Evolutionary conservation across 2,888 invertebrate species (phyloP).

Genomic region (Melanophora roralis): DNA sequence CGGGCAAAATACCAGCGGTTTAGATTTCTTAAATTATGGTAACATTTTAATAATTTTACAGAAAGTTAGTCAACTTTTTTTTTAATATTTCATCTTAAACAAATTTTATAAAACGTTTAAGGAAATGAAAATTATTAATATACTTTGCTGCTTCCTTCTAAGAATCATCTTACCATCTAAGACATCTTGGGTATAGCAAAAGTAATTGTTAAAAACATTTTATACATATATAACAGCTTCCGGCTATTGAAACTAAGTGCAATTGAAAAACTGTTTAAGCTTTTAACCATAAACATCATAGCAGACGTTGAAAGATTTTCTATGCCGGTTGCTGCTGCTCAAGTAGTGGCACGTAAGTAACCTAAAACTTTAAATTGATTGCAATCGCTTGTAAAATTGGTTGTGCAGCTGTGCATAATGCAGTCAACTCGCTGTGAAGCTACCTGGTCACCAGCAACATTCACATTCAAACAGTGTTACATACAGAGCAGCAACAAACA

Average conservation of each 20-base stretch:
- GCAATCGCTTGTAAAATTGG: conserved; percentile 60
- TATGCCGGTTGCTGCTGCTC: not conserved
- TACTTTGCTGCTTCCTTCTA: conserved; percentile 1
- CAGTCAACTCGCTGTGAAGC: conserved; percentile 45
- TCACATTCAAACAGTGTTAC: no score
- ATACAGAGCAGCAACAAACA: not conserved
- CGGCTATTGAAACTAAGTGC: conserved; percentile 58
- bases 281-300: conserved; percentile 38
- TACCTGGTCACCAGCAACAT: conserved; percentile 30
- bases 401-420: conserved; percentile 59
- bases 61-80: no score
- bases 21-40: no score
- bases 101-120: not conserved
- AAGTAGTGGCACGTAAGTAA: conserved; percentile 51
- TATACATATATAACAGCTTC: conserved; percentile 61
- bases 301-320: conserved; percentile 45
- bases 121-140: conserved; percentile 7
- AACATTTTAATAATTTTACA: no score
- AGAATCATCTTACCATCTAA: conserved; percentile 26
- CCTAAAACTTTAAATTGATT: conserved; percentile 62
- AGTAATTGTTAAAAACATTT: conserved; percentile 52
- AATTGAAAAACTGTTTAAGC: conserved; percentile 43
- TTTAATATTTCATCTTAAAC: no score
- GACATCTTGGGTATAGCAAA: conserved; percentile 26
- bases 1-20: no score